These are phyloP conservation scores for Gorsachius magnificus DNA, from an alignment of 2,797 vertebrate genomes.

Conservation along the genomic window DNA sequence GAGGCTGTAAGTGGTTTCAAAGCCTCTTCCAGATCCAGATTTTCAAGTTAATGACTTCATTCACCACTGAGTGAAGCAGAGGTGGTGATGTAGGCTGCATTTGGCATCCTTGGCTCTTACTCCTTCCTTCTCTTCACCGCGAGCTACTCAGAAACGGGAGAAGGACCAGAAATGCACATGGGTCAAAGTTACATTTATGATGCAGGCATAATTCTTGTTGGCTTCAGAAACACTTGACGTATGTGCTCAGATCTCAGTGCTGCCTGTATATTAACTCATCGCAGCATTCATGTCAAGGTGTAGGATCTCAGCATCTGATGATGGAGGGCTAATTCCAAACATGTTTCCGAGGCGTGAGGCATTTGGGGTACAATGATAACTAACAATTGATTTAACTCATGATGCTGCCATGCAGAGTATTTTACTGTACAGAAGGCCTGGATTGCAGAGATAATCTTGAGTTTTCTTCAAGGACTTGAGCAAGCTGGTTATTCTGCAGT, in stretches of 20 bases:
- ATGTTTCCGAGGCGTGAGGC: not conserved
- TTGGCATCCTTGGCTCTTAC: constrained; percentile 12
- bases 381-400: not conserved
- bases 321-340: not conserved
- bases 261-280: not conserved
- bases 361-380: not conserved
- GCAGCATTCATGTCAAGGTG: not conserved
- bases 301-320: not conserved
- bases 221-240: not conserved
- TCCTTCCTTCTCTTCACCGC: not conserved
- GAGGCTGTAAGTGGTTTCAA: constrained; percentile 37
- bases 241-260: not conserved
- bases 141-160: not conserved
- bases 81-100: not conserved
- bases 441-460: not conserved
- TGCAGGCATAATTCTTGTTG: not conserved
- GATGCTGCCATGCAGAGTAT: not conserved
- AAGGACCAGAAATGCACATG: not conserved
- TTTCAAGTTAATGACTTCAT: constrained; percentile 58
- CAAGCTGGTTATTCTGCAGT: not conserved
- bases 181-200: not conserved
- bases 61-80: constrained; percentile 20
- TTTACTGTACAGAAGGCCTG: not conserved
- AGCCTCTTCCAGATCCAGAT: constrained; percentile 31
- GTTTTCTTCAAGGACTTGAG: not conserved